phyloP scores from a whole-genome alignment of 2,797 vertebrate species.

The Coranthus polyacanthus region DNA sequence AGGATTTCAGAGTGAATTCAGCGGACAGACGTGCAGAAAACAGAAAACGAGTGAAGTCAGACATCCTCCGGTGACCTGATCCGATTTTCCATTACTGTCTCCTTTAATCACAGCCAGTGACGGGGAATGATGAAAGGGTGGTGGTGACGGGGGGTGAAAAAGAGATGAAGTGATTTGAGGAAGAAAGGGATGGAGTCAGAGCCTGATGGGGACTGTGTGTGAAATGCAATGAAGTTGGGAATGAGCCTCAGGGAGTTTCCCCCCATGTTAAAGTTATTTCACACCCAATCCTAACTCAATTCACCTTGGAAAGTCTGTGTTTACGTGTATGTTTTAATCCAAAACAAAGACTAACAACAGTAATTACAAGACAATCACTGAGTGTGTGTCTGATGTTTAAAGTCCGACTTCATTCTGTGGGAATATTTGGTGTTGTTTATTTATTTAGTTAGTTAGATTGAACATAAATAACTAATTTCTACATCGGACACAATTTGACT shows the following conservation, averaged over 20 bases:
- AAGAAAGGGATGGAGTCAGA: conserved; percentile 52
- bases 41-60: conserved; percentile 57
- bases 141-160: conserved; percentile 37
- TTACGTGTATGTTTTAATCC: conserved; percentile 6
- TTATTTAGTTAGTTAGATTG: no score
- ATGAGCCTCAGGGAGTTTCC: conserved; percentile 55
- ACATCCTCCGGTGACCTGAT: conserved; percentile 69
- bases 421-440: no score
- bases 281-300: conserved; percentile 48
- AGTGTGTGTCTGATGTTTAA: background rate
- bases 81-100: conserved; percentile 71
- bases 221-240: conserved; percentile 59
- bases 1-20: conserved; percentile 44
- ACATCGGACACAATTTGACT: no score
- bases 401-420: no score
- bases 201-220: conserved; percentile 44
- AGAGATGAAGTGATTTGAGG: conserved; percentile 66
- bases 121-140: conserved; percentile 66
- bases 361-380: conserved; percentile 14
- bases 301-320: conserved; percentile 25
- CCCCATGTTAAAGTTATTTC: conserved; percentile 46
- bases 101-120: conserved; percentile 71
- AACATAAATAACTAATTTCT: no score
- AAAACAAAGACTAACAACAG: conserved; percentile 17
- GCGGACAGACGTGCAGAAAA: conserved; percentile 20